Conservation (phyloP, 2,888 invertebrate species). For the Drosophila parthenogenetica region DNA sequence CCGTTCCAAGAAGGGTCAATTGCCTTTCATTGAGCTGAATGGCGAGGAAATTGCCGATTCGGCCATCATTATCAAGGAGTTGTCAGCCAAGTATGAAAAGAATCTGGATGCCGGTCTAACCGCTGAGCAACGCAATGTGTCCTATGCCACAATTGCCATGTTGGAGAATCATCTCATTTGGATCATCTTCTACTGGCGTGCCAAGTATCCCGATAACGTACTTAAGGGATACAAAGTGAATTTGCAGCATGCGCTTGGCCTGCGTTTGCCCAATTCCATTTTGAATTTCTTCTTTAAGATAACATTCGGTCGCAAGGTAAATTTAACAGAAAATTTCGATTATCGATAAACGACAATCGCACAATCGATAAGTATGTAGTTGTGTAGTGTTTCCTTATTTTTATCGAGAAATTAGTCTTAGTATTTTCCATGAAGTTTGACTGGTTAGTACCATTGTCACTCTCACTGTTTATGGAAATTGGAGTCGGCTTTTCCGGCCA, state of each 20-base stretch:
- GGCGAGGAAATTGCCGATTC: slow-evolving; percentile 98
- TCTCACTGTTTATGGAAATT: slow-evolving; percentile 45
- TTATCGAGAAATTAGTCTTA: not conserved
- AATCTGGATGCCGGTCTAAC: slow-evolving; percentile 93
- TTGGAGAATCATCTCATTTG: slow-evolving; percentile 97
- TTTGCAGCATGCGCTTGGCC: slow-evolving; percentile 94
- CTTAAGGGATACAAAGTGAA: slow-evolving; percentile 96
- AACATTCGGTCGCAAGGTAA: slow-evolving; percentile 93
- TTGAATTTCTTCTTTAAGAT: slow-evolving; percentile 96
- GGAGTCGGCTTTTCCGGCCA: slow-evolving; percentile 54
- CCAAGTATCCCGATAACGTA: slow-evolving; percentile 95
- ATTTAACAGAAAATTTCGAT: not conserved
- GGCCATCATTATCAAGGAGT: slow-evolving; percentile 94
- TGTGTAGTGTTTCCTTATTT: not conserved
- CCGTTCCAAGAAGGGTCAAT: slow-evolving; percentile 96
- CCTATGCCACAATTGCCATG: slow-evolving; percentile 97
- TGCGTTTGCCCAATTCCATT: slow-evolving; percentile 93
- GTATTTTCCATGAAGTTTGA: not conserved
- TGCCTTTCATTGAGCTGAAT: slow-evolving; percentile 97
- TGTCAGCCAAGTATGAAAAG: slow-evolving; percentile 92
- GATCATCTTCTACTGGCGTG: slow-evolving; percentile 96
- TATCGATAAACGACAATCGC: slow-evolving; percentile 7
- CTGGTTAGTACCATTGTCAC: no score
- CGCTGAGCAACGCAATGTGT: slow-evolving; percentile 93
- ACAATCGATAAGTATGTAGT: slow-evolving; percentile 10